A percentile compares a stretch with the other conserved stretches of the same genome.
phyloP scores from a whole-genome alignment of 2,888 invertebrate genomes.

The Drosophila falleni region DNA sequence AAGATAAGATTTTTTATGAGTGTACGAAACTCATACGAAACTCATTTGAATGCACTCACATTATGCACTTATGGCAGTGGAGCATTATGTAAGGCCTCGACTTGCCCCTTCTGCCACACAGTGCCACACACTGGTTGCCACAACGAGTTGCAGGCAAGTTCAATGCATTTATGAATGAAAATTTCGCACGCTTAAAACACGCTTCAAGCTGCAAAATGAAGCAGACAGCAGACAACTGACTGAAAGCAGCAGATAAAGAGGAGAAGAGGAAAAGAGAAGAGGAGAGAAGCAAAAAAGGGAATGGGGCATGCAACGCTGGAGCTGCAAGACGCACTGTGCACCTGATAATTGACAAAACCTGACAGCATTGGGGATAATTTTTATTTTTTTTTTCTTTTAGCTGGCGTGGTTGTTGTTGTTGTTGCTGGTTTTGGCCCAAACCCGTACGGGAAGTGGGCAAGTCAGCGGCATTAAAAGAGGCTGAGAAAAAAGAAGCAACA shows the following conservation, averaged over 20 bases:
- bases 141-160: slow-evolving; percentile 30
- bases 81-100: slow-evolving; percentile 36
- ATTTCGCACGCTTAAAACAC: slow-evolving; percentile 66
- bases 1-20: too few relatives aligned
- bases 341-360: slow-evolving; percentile 80
- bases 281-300: background rate
- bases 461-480: slow-evolving; percentile 34
- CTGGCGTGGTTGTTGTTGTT: slow-evolving; percentile 1
- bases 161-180: slow-evolving; percentile 74
- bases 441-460: slow-evolving; percentile 66
- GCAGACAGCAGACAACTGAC: slow-evolving; percentile 15
- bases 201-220: slow-evolving; percentile 47
- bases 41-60: slow-evolving; percentile 63
- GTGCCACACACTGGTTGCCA: background rate
- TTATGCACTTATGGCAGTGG: slow-evolving; percentile 6
- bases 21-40: slow-evolving; percentile 59
- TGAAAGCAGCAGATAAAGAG: background rate
- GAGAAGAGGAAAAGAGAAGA: background rate
- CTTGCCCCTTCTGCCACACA: background rate
- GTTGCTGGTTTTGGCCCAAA: slow-evolving; percentile 29
- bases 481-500: background rate
- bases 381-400: slow-evolving; percentile 7
- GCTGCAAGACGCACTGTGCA: slow-evolving; percentile 54
- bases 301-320: slow-evolving; percentile 15
- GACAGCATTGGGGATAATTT: slow-evolving; percentile 55